Evolutionary conservation across 2,888 invertebrate genomes (phyloP).

Genomic region (Phrixothrix hirtus): DNA sequence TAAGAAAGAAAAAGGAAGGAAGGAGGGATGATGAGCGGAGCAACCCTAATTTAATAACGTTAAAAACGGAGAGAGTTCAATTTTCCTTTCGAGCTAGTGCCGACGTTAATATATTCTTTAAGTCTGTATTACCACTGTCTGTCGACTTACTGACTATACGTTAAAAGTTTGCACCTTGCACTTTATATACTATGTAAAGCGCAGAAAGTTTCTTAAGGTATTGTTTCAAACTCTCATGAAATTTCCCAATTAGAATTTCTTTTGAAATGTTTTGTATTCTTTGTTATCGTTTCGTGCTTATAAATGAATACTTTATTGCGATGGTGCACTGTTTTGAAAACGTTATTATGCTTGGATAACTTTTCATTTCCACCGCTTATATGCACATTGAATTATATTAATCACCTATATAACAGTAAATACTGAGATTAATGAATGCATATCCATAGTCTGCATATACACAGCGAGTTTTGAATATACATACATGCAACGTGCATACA

Average conservation of each 20-base stretch:
- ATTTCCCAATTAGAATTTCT: slow-evolving; percentile 39
- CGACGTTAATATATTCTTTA: slow-evolving; percentile 42
- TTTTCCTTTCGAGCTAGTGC: slow-evolving; percentile 38
- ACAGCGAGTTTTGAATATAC: too few relatives aligned
- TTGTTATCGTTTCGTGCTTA: slow-evolving; percentile 21
- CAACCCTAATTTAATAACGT: slow-evolving; percentile 44
- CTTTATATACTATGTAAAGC: slow-evolving; percentile 27
- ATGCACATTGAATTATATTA: slow-evolving; percentile 9
- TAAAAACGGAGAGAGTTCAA: slow-evolving; percentile 43
- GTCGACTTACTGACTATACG: slow-evolving; percentile 26
- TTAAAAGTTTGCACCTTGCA: slow-evolving; percentile 40
- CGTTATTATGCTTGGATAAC: slow-evolving; percentile 14
- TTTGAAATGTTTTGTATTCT: slow-evolving; percentile 28
- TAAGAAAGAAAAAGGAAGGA: slow-evolving; percentile 34
- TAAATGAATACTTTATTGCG: slow-evolving; percentile 26
- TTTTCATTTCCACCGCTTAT: slow-evolving; percentile 20
- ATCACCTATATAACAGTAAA: background rate
- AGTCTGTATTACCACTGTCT: slow-evolving; percentile 35
- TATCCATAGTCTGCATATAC: too few relatives aligned
- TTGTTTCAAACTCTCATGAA: slow-evolving; percentile 35
- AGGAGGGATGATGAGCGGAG: slow-evolving; percentile 36
- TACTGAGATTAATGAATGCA: background rate
- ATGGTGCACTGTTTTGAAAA: slow-evolving; percentile 16
- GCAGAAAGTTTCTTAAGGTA: slow-evolving; percentile 23
- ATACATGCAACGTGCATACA: too few relatives aligned